Evolutionary conservation across 2,888 invertebrate genomes (phyloP).

Genomic region (Agrochola circellaris): DNA sequence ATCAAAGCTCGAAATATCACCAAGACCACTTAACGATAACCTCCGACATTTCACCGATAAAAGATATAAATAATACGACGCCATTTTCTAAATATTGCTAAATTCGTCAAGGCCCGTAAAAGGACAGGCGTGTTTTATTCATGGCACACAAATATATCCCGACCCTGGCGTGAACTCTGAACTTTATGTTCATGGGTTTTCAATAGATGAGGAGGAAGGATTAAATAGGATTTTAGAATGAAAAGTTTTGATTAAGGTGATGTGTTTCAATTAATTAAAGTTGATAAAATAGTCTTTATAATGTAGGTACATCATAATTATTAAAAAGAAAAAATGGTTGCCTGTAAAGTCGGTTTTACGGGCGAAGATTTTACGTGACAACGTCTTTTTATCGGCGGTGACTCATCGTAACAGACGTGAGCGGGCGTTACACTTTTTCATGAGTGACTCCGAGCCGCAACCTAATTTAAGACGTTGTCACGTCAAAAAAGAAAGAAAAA

Average conservation of each 20-base stretch:
- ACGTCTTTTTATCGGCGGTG: no score
- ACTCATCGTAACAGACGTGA: no score
- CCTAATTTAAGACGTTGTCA: no score
- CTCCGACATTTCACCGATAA: slow-evolving; percentile 53
- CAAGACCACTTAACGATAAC: slow-evolving; percentile 33
- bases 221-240: neutral
- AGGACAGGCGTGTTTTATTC: slow-evolving; percentile 55
- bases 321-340: no score
- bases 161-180: slow-evolving; percentile 51
- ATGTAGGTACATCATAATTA: no score
- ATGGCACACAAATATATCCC: slow-evolving; percentile 31
- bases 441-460: no score
- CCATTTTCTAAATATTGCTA: slow-evolving; percentile 41
- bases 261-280: neutral
- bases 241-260: slow-evolving; percentile 15
- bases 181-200: slow-evolving; percentile 21
- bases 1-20: slow-evolving; percentile 1
- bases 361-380: no score
- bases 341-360: no score
- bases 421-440: no score
- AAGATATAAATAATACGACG: slow-evolving; percentile 47
- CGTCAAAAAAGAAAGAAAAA: no score
- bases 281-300: no score
- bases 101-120: slow-evolving; percentile 45
- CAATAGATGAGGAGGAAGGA: slow-evolving; percentile 1